These are phyloP conservation scores for Kryptolebias marmoratus DNA, from an alignment of 2,113 vertebrate species.

Conservation along the genomic window DNA sequence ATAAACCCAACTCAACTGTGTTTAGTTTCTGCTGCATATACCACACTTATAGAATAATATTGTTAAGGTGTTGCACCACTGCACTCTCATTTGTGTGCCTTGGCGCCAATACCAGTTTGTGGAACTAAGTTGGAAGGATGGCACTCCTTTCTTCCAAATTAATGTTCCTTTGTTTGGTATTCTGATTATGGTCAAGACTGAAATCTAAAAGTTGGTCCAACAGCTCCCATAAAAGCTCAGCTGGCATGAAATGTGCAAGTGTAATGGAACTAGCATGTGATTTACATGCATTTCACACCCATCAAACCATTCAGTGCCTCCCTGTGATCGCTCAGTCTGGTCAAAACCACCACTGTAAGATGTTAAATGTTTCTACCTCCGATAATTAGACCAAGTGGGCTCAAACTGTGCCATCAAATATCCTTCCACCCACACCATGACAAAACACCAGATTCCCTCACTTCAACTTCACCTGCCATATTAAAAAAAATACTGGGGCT, in stretches of 20 bases:
- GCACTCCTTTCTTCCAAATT: neutral
- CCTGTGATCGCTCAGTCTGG: neutral
- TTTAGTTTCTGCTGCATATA: conserved; percentile 1
- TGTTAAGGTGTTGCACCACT: neutral
- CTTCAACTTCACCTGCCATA: too few species aligned
- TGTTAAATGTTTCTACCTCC: neutral
- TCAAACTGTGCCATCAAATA: too few species aligned
- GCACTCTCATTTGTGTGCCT: neutral
- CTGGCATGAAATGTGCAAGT: neutral
- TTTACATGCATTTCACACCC: neutral
- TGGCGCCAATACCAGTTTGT: neutral
- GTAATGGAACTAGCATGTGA: neutral
- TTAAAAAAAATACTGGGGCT: too few species aligned
- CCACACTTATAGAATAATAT: too few species aligned
- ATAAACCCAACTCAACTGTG: conserved; percentile 3
- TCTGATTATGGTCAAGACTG: too few species aligned
- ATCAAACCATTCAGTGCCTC: neutral
- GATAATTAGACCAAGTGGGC: too few species aligned
- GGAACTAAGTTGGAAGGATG: neutral
- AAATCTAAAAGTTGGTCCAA: neutral
- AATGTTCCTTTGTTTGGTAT: neutral
- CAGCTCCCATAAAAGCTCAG: neutral
- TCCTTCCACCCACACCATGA: too few species aligned
- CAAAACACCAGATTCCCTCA: too few species aligned
- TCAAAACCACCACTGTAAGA: neutral